Evolutionary conservation across 2,797 vertebrate genomes (phyloP).

Genomic region (Danio jaintianensis): DNA sequence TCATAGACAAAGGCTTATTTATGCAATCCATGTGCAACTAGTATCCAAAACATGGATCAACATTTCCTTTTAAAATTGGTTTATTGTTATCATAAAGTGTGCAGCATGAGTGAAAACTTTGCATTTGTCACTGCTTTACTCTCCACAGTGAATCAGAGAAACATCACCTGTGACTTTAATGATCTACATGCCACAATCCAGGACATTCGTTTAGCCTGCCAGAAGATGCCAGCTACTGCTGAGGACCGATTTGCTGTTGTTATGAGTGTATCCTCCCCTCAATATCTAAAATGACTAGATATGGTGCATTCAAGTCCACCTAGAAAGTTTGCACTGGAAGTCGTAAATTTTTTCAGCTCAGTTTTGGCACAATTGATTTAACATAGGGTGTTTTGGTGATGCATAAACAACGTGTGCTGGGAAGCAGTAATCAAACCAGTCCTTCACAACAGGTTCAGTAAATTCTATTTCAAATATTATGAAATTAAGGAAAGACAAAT

Average conservation of each 20-base stretch:
- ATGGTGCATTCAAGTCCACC: background rate
- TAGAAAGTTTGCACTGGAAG: no score
- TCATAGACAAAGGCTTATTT: background rate
- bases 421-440: no score
- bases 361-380: no score
- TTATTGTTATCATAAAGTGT: background rate
- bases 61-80: background rate
- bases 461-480: no score
- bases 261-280: constrained; percentile 91
- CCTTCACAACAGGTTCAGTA: no score
- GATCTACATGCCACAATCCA: constrained; percentile 90
- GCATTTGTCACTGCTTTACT: background rate
- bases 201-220: constrained; percentile 91
- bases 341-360: no score
- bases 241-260: constrained; percentile 91
- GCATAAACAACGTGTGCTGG: no score
- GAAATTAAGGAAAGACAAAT: no score
- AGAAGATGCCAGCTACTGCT: constrained; percentile 84
- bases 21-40: background rate
- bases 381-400: no score
- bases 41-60: background rate
- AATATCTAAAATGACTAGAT: background rate
- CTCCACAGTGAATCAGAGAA: constrained; percentile 89
- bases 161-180: constrained; percentile 85
- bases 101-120: background rate